phyloP scores from a whole-genome alignment of 2,888 invertebrate genomes.

The Orthosia gracilis region DNA sequence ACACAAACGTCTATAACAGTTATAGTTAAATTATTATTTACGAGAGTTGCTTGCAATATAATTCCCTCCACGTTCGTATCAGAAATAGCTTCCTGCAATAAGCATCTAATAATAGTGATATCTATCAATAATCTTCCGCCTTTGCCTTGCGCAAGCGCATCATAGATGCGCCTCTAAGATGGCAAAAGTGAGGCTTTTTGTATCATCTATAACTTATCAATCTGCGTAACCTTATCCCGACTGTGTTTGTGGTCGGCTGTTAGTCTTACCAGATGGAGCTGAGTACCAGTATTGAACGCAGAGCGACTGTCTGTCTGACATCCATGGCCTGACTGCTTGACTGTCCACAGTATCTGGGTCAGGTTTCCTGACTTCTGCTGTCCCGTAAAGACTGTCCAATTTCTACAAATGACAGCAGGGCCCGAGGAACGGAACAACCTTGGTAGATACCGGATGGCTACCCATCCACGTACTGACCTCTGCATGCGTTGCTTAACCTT shows the following conservation, averaged over 20 bases:
- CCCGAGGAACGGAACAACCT: too few relatives aligned
- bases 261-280: neutral
- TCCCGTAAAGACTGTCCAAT: too few relatives aligned
- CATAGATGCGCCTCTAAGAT: conserved; percentile 24
- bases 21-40: too few relatives aligned
- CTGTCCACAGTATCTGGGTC: too few relatives aligned
- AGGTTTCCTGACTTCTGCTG: too few relatives aligned
- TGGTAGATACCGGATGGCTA: too few relatives aligned
- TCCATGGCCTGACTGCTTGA: too few relatives aligned
- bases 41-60: neutral
- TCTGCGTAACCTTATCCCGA: neutral
- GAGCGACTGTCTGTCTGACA: too few relatives aligned
- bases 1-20: neutral
- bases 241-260: neutral
- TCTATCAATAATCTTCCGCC: conserved; percentile 18
- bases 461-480: too few relatives aligned
- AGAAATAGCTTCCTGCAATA: conserved; percentile 15
- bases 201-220: conserved; percentile 6
- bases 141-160: conserved; percentile 35
- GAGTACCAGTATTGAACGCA: too few relatives aligned
- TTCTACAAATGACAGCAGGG: too few relatives aligned
- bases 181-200: conserved; percentile 19
- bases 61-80: neutral
- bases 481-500: too few relatives aligned
- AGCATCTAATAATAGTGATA: conserved; percentile 7